Percentiles rank a stretch among this genome's conserved stretches.
These are phyloP conservation scores for Helicoverpa armigera DNA, from an alignment of 1,140 invertebrate species.

Conservation along the genomic window DNA sequence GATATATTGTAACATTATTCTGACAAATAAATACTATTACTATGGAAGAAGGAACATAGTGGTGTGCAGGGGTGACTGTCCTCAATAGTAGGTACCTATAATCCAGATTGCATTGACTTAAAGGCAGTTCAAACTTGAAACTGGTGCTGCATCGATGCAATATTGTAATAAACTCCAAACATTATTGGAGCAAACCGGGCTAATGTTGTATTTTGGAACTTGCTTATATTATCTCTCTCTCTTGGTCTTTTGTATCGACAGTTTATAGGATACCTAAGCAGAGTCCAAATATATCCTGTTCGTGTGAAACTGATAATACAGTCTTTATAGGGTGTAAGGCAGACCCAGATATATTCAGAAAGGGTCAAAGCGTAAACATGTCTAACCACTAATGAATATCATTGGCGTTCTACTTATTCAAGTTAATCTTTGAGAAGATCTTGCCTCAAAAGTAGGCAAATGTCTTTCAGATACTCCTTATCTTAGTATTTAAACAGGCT, in stretches of 20 bases:
- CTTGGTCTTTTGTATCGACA: no score
- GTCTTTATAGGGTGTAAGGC: background rate
- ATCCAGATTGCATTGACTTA: conserved; percentile 7
- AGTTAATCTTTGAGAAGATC: conserved; percentile 15
- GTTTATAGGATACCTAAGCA: no score
- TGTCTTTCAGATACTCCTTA: conserved; percentile 34
- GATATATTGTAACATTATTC: no score
- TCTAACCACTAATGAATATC: conserved; percentile 8
- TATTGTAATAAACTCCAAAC: conserved; percentile 10
- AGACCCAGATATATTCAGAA: background rate
- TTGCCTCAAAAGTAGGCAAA: conserved; percentile 16
- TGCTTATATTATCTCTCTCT: background rate
- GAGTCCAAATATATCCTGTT: no score
- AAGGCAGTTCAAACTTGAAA: background rate
- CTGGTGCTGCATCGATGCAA: background rate
- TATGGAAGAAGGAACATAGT: no score
- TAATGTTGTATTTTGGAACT: background rate
- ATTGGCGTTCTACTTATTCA: conserved; percentile 6
- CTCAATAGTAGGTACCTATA: background rate
- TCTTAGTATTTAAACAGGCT: conserved; percentile 38
- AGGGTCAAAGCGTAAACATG: background rate
- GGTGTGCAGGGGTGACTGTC: no score
- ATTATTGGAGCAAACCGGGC: background rate
- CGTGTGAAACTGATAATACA: no score
- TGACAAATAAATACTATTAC: no score